Evolutionary conservation across 2,888 invertebrate genomes (phyloP).

Genomic region (Phymatocera aterrima): DNA sequence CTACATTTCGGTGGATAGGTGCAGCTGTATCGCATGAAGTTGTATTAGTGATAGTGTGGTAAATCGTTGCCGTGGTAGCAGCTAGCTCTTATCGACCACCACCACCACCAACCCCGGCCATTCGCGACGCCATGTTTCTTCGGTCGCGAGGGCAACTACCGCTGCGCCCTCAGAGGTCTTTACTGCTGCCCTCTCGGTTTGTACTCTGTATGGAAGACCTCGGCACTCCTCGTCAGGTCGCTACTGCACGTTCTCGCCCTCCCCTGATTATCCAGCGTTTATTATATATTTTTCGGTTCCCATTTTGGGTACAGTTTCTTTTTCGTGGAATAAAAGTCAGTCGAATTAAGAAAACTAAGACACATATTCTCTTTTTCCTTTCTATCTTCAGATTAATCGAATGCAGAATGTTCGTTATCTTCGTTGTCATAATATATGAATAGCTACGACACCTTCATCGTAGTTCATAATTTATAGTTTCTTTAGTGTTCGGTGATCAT

Average conservation of each 20-base stretch:
- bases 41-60: neutral
- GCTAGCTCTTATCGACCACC: constrained; percentile 20
- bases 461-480: neutral
- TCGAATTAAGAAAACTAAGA: neutral
- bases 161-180: constrained; percentile 21
- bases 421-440: neutral
- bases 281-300: neutral
- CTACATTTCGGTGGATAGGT: neutral
- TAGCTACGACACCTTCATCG: neutral
- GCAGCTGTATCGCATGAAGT: neutral
- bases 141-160: constrained; percentile 31
- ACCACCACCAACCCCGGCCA: neutral
- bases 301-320: neutral
- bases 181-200: neutral
- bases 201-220: neutral
- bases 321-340: neutral
- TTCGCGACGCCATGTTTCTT: constrained; percentile 17
- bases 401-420: no score
- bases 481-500: neutral
- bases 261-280: neutral
- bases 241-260: neutral
- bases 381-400: neutral
- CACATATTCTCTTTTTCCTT: neutral
- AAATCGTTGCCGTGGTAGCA: constrained; percentile 26
- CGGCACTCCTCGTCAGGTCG: constrained; percentile 27